phyloP scores from a whole-genome alignment of 2,113 vertebrate species.

The Megaceryle maxima region DNA sequence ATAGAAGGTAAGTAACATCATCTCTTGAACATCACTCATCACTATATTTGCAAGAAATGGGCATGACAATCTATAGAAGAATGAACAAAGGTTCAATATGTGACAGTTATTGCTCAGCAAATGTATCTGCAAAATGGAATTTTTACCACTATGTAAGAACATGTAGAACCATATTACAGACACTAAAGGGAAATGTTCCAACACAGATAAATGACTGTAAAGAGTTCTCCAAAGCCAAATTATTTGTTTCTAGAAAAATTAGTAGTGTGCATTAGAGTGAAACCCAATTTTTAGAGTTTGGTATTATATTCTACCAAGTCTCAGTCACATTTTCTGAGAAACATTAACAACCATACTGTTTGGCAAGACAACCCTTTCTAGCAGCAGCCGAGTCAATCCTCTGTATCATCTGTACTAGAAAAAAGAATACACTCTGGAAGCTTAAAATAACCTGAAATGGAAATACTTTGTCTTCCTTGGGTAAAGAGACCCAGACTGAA shows the following conservation, averaged over 20 bases:
- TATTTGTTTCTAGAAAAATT: neutral
- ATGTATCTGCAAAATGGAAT: neutral
- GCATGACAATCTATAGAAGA: neutral
- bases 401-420: neutral
- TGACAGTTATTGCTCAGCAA: neutral
- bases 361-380: neutral
- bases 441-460: conserved; percentile 14
- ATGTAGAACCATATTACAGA: neutral
- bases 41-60: neutral
- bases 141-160: neutral
- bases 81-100: neutral
- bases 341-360: neutral
- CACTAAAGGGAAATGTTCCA: neutral
- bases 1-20: neutral
- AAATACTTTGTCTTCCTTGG: neutral
- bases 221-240: neutral
- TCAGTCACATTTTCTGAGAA: neutral
- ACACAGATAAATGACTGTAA: neutral
- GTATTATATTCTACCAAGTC: neutral
- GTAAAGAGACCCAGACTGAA: neutral
- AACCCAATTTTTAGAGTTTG: neutral
- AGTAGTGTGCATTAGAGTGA: neutral
- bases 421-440: neutral
- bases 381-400: conserved; percentile 21
- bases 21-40: neutral